These are phyloP conservation scores for Limnephilus rhombicus DNA, from an alignment of 2,888 invertebrate genomes.

Conservation along the genomic window DNA sequence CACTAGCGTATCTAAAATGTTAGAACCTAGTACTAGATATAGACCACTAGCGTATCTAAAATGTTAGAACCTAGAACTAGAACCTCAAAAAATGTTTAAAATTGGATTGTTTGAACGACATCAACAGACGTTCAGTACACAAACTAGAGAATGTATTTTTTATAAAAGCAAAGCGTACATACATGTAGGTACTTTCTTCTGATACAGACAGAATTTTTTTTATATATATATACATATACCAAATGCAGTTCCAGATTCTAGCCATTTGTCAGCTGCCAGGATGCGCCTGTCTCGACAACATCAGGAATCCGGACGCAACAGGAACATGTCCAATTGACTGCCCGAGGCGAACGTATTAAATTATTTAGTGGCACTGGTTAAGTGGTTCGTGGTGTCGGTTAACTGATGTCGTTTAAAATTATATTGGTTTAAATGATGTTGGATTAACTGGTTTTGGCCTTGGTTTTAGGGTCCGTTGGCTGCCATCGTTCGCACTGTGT, in stretches of 20 bases:
- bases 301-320: neutral
- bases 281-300: neutral
- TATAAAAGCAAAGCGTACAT: too few relatives aligned
- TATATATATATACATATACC: too few relatives aligned
- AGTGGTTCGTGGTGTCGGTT: neutral
- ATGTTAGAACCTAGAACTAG: too few relatives aligned
- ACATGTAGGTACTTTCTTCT: too few relatives aligned
- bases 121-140: too few relatives aligned
- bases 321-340: neutral
- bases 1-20: too few relatives aligned
- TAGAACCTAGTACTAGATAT: too few relatives aligned
- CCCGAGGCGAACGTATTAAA: neutral
- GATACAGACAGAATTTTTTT: too few relatives aligned
- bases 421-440: neutral
- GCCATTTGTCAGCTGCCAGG: neutral
- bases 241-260: neutral
- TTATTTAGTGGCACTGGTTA: neutral
- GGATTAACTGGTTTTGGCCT: neutral
- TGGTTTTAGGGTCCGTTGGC: neutral
- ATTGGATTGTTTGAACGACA: too few relatives aligned
- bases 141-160: too few relatives aligned
- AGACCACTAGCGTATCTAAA: too few relatives aligned
- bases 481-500: neutral
- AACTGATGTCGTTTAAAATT: neutral
- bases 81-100: too few relatives aligned